Base-by-base conservation (phyloP, 2,888 invertebrate genomes). In the Cantharis nigra region DNA sequence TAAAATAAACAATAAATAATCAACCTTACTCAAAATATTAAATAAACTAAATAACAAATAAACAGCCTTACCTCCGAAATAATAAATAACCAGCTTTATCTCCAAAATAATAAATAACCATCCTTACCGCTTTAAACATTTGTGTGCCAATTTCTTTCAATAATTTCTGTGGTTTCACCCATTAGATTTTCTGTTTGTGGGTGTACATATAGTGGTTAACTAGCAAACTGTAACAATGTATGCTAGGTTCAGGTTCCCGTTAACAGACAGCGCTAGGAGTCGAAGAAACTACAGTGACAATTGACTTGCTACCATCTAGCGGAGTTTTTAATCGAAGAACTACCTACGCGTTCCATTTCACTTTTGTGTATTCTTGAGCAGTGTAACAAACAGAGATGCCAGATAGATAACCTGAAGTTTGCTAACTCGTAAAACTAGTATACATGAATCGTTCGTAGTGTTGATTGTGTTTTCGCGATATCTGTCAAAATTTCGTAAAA, bases 401-500 rank as follows among this genome's bases (percentile, higher is more conserved):
- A 67, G 23, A 67, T n/a, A 67, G 65, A 67, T 67, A 67, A 67
- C 65, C 65, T 67, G 65, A 67, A 67, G 65, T 67, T 26, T 20
- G 14, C 26, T 67, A 23, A 75, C 70, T 70, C 64, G 7, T 75
- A 70, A 75, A 75, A 75, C 65, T 75, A 75, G 74, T 75, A 62
- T 70, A 65, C 63, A 70, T 64, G 74, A 63, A 74, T 30, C 70
- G 64, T 75, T 75, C 64, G 65, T 64, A 23, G 74, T 76, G 76
- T 76, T 72, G 76, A 76, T 70, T 72, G 76, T 76, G 76, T 72
- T 72, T 76, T 72, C 72, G 49, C 72, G 70, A 67, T 76, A 70
- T 63, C 76, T 76, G 76, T 76, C 76, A 76, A 71, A 76, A 76
- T 76, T 72, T 72, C 20, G 9, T 69, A 69, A 72, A 76, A 49